Evolutionary conservation across 2,888 invertebrate genomes (phyloP).

Genomic region (Aleiodes alternator): DNA sequence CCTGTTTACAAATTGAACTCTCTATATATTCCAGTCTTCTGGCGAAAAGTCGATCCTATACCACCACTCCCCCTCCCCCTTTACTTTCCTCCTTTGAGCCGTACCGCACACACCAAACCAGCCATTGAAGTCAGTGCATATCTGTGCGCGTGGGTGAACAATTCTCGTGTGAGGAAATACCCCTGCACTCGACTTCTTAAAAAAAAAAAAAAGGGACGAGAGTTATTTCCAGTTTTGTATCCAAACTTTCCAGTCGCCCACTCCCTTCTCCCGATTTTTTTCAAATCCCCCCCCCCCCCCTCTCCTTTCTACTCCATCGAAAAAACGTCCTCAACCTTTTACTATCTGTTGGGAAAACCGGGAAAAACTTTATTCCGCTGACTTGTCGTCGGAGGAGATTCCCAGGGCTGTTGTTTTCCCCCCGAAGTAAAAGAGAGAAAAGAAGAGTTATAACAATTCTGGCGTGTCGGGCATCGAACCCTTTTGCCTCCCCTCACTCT

Average conservation of each 20-base stretch:
- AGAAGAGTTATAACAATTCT: conserved; percentile 46
- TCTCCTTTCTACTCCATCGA: neutral
- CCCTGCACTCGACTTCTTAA: neutral
- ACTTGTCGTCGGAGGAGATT: conserved; percentile 59
- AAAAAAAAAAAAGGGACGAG: neutral
- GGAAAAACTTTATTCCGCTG: conserved; percentile 70
- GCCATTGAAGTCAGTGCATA: conserved; percentile 58
- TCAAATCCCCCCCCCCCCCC: neutral
- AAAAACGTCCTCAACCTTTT: conserved; percentile 9
- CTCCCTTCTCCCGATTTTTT: conserved; percentile 19
- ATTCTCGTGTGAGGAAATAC: conserved; percentile 26
- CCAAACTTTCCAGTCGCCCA: conserved; percentile 28
- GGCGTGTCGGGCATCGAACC: conserved; percentile 60
- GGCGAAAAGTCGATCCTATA: conserved; percentile 19
- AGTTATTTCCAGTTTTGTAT: conserved; percentile 26
- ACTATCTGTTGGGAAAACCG: conserved; percentile 44
- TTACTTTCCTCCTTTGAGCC: neutral
- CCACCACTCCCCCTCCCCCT: neutral
- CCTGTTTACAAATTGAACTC: conserved; percentile 73
- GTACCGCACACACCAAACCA: conserved; percentile 2
- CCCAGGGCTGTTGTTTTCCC: conserved; percentile 65
- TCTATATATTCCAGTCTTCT: conserved; percentile 9
- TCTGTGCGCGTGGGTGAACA: conserved; percentile 14
- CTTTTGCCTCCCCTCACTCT: conserved; percentile 35
- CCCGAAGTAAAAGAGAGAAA: neutral